A percentile compares a stretch with the other conserved stretches of the same genome.
These are phyloP conservation scores for Heliconius himera DNA, from an alignment of 1,140 invertebrate species.

Conservation along the genomic window DNA sequence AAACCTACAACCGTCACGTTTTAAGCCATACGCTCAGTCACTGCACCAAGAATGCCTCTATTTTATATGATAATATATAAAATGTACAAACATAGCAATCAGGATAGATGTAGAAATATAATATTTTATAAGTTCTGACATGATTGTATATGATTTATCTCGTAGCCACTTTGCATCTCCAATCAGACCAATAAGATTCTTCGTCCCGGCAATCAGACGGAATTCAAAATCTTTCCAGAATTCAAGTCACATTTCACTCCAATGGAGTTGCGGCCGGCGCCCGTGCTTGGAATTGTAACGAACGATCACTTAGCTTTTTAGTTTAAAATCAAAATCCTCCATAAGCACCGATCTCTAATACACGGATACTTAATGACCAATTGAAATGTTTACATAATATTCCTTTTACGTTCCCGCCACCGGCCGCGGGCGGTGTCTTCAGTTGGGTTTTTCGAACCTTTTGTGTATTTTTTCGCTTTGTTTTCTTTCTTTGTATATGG, in stretches of 20 bases:
- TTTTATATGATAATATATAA: too few species aligned
- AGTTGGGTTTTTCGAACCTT: constrained; percentile 27
- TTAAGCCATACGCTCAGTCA: neutral
- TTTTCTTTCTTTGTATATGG: constrained; percentile 35
- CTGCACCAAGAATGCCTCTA: neutral
- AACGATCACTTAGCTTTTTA: neutral
- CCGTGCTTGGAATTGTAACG: constrained; percentile 13
- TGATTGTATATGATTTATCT: constrained; percentile 9
- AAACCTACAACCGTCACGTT: too few species aligned
- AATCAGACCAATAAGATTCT: constrained; percentile 6
- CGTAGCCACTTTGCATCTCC: neutral
- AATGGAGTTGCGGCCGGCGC: constrained; percentile 22
- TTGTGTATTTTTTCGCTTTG: constrained; percentile 27
- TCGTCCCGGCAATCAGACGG: constrained; percentile 22
- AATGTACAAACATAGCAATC: neutral
- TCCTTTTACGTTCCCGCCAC: neutral
- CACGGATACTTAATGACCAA: neutral
- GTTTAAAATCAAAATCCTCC: neutral
- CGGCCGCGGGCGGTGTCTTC: neutral
- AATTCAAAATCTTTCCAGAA: constrained; percentile 30
- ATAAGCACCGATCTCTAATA: neutral
- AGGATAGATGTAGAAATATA: neutral
- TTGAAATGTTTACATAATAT: constrained; percentile 11
- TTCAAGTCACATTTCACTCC: constrained; percentile 36
- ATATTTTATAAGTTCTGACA: neutral